These are phyloP conservation scores for Sitta carolinensis DNA, from an alignment of 2,797 vertebrate genomes.

Conservation along the genomic window DNA sequence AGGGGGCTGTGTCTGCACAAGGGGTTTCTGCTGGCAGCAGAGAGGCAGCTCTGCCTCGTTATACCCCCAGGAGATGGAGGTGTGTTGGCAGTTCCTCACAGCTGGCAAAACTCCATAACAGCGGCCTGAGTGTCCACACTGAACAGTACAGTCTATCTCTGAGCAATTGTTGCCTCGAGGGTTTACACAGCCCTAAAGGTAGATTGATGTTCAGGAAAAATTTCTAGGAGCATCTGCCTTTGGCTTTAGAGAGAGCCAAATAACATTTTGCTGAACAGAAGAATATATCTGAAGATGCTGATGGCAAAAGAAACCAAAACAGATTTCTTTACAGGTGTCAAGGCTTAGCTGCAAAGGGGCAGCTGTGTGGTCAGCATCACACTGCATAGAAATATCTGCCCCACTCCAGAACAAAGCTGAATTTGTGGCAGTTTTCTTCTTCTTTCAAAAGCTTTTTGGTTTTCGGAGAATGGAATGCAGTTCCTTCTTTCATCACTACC, in stretches of 20 bases:
- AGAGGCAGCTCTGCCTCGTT: not conserved
- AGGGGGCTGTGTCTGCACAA: not conserved
- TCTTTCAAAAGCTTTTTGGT: conserved; percentile 20
- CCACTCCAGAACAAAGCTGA: not conserved
- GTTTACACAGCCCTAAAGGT: not conserved
- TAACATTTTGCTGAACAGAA: not conserved
- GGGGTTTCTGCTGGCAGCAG: not conserved
- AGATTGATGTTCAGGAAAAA: conserved; percentile 27
- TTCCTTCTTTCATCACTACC: conserved; percentile 36
- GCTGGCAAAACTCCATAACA: not conserved
- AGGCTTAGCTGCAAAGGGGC: not conserved
- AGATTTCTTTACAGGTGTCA: not conserved
- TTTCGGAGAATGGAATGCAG: not conserved
- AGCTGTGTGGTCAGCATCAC: not conserved
- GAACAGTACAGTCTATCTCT: not conserved
- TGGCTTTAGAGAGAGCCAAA: not conserved
- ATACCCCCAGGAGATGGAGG: not conserved
- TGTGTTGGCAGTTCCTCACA: not conserved
- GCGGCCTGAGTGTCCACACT: not conserved
- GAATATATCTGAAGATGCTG: not conserved
- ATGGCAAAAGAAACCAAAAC: not conserved
- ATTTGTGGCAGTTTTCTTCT: conserved; percentile 27
- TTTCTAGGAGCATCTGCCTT: not conserved
- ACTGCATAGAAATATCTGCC: not conserved
- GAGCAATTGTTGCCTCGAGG: not conserved